These are phyloP conservation scores for Ladona fulva DNA, from an alignment of 1,140 invertebrate species.

Conservation along the genomic window DNA sequence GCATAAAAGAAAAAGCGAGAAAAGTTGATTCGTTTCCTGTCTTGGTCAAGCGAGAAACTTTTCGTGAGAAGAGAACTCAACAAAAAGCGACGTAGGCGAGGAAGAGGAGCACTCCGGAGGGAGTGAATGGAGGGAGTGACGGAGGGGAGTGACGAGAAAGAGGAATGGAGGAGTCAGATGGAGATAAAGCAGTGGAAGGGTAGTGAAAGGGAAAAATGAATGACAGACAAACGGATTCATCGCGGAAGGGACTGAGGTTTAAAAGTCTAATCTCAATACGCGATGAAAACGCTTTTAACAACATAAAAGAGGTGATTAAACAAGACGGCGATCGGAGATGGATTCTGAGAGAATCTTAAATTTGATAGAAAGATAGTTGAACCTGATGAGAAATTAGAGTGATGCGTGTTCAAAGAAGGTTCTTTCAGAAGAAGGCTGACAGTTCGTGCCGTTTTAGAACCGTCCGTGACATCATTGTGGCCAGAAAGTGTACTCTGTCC, in stretches of 20 bases:
- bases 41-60: background rate
- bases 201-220: background rate
- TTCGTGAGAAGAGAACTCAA: background rate
- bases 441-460: no score
- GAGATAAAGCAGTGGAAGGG: conserved; percentile 11
- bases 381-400: no score
- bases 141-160: conserved; percentile 16
- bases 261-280: no score
- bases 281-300: no score
- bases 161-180: conserved; percentile 13
- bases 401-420: no score
- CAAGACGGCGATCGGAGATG: no score
- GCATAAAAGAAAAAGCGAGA: background rate
- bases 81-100: background rate
- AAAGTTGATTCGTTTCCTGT: background rate
- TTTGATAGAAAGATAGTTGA: no score
- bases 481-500: no score
- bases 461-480: no score
- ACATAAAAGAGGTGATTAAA: no score
- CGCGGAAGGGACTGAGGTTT: background rate
- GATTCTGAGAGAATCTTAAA: no score
- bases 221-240: background rate
- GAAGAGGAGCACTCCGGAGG: background rate
- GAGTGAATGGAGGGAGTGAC: conserved; percentile 5
- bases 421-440: no score